These are phyloP conservation scores for Nyctereutes procyonoides DNA, from an alignment of 2,113 vertebrate species.

Conservation along the genomic window DNA sequence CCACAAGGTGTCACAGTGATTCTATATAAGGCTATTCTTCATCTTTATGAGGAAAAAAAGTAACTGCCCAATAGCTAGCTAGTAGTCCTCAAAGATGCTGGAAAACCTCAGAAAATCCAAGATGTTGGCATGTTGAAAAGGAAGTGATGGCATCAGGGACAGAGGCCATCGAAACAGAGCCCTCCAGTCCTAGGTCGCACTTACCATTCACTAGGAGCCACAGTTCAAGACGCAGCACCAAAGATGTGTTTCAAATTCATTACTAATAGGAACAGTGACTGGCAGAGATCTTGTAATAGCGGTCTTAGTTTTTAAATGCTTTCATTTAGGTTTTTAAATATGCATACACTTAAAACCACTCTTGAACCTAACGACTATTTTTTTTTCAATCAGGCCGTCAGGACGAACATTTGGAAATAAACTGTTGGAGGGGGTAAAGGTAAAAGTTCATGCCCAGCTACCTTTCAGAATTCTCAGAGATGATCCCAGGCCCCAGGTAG, in stretches of 20 bases:
- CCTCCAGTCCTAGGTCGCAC: neutral
- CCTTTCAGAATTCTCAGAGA: neutral
- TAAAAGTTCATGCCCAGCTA: fast-evolving
- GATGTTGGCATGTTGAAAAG: neutral
- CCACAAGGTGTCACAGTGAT: slow-evolving; percentile 54
- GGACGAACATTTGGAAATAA: neutral
- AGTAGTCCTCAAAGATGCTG: neutral
- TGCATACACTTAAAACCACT: neutral
- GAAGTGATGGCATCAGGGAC: neutral
- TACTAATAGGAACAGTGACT: too few species aligned
- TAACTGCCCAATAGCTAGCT: neutral
- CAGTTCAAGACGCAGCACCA: neutral
- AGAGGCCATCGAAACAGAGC: neutral
- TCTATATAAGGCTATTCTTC: neutral
- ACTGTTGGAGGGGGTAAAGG: neutral
- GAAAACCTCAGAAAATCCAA: neutral
- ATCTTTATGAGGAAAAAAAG: neutral
- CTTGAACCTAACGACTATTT: neutral
- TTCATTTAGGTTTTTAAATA: slow-evolving; percentile 1
- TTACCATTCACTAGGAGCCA: neutral
- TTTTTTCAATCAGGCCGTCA: neutral
- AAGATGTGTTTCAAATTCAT: neutral
- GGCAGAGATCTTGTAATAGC: neutral
- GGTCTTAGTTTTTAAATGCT: neutral
- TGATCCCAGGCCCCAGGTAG: neutral